Percentiles rank a stretch among this genome's conserved stretches.
Evolutionary conservation across 2,113 vertebrate genomes (phyloP).

Genomic region (Sterrhoptilus dennistouni): DNA sequence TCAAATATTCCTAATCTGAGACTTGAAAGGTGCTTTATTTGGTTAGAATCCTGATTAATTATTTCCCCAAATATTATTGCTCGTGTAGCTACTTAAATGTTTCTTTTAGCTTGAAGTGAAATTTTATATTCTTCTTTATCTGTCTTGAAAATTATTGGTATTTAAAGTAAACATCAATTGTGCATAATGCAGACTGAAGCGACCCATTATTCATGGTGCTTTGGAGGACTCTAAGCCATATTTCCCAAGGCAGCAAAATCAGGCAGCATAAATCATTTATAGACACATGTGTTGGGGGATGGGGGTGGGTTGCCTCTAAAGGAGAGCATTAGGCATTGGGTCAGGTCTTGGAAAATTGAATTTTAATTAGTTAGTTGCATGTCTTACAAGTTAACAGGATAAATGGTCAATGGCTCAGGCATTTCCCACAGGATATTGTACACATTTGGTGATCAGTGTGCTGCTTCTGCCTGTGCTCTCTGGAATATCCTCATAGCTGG

Average conservation of each 20-base stretch:
- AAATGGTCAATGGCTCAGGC: background rate
- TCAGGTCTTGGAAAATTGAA: constrained; percentile 43
- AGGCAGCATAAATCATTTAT: background rate
- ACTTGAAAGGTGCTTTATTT: background rate
- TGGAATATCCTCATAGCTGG: background rate
- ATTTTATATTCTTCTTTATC: background rate
- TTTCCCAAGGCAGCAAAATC: constrained; percentile 19
- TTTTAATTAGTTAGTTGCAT: constrained; percentile 49
- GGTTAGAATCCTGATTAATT: background rate
- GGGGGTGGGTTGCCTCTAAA: background rate
- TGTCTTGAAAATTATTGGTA: background rate
- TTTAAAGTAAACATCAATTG: background rate
- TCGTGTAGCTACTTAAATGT: background rate
- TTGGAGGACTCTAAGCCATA: background rate
- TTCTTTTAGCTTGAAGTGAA: background rate
- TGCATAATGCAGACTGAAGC: background rate
- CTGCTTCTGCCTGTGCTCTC: background rate
- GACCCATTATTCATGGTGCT: background rate
- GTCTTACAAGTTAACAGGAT: constrained; percentile 30
- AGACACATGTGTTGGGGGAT: background rate
- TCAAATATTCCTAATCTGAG: background rate
- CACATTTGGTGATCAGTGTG: background rate
- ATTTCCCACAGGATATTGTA: constrained; percentile 12
- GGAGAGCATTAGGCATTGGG: background rate
- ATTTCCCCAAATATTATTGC: background rate